A percentile compares a stretch with the other conserved stretches of the same genome.
Conservation (phyloP, 1,140 invertebrate genomes). For the Fopius arisanus region DNA sequence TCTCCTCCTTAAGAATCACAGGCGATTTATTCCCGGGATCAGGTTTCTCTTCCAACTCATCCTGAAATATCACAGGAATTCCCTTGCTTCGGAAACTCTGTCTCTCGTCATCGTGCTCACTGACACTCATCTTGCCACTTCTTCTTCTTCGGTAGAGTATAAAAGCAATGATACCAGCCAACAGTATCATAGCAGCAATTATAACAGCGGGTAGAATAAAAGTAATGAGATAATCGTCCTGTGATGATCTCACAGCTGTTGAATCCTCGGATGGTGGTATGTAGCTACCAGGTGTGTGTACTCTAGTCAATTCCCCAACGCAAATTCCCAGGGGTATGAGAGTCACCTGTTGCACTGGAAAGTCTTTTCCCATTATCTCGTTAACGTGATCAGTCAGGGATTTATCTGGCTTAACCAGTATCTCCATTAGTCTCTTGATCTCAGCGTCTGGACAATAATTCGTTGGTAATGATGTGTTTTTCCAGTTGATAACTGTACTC, state of each 20-base stretch:
- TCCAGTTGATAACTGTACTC: slow-evolving; percentile 80
- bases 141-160: slow-evolving; percentile 83
- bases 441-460: slow-evolving; percentile 79
- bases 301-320: slow-evolving; percentile 67
- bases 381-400: slow-evolving; percentile 72
- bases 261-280: slow-evolving; percentile 63
- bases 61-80: slow-evolving; percentile 93
- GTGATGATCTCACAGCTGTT: slow-evolving; percentile 60
- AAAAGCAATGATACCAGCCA: slow-evolving; percentile 88
- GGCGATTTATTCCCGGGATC: slow-evolving; percentile 88
- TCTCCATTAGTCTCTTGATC: slow-evolving; percentile 74
- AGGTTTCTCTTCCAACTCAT: slow-evolving; percentile 91
- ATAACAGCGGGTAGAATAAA: slow-evolving; percentile 90
- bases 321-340: slow-evolving; percentile 78
- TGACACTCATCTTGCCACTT: slow-evolving; percentile 82
- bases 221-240: slow-evolving; percentile 88
- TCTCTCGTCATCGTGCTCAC: slow-evolving; percentile 79
- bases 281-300: slow-evolving; percentile 58
- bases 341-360: slow-evolving; percentile 78
- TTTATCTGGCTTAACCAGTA: slow-evolving; percentile 73
- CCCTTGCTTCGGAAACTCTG: slow-evolving; percentile 88
- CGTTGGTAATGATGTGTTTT: slow-evolving; percentile 74
- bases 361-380: slow-evolving; percentile 78
- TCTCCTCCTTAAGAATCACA: slow-evolving; percentile 92
- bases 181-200: slow-evolving; percentile 85